These are phyloP conservation scores for Chrysolina oricalcia DNA, from an alignment of 2,888 invertebrate genomes.

Conservation along the genomic window DNA sequence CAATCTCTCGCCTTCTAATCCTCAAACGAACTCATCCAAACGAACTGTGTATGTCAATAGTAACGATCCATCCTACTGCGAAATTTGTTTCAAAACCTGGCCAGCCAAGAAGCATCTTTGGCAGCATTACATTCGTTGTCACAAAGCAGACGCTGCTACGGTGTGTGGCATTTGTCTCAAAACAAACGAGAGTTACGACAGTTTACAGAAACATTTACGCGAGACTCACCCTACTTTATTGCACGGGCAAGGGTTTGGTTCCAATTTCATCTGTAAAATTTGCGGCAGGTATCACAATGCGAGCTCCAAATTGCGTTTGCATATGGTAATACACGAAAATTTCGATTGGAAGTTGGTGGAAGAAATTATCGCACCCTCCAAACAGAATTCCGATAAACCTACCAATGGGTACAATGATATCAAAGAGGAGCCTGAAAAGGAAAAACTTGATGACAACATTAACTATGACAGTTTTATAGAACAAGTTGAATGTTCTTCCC, in stretches of 20 bases:
- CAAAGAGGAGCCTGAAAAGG: slow-evolving; percentile 54
- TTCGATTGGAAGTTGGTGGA: slow-evolving; percentile 67
- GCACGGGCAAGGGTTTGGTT: slow-evolving; percentile 73
- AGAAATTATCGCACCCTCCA: slow-evolving; percentile 46
- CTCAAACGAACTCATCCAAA: slow-evolving; percentile 65
- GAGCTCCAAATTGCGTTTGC: slow-evolving; percentile 74
- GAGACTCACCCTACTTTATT: slow-evolving; percentile 72
- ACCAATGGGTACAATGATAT: slow-evolving; percentile 50
- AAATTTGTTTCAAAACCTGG: slow-evolving; percentile 77
- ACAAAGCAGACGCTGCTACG: slow-evolving; percentile 75
- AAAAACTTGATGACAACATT: slow-evolving; percentile 61
- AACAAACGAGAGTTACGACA: slow-evolving; percentile 73
- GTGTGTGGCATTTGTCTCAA: slow-evolving; percentile 77
- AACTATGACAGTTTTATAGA: slow-evolving; percentile 69
- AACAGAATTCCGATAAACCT: slow-evolving; percentile 45
- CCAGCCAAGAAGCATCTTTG: slow-evolving; percentile 77
- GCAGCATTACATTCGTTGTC: slow-evolving; percentile 76
- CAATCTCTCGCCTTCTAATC: slow-evolving; percentile 47
- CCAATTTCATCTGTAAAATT: slow-evolving; percentile 75
- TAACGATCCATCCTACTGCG: slow-evolving; percentile 71
- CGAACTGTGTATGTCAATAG: slow-evolving; percentile 75
- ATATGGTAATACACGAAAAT: slow-evolving; percentile 76
- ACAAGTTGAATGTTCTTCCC: slow-evolving; percentile 62
- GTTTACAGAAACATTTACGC: slow-evolving; percentile 68
- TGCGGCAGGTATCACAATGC: slow-evolving; percentile 75